Evolutionary conservation across 2,888 invertebrate species (phyloP).

Genomic region (Molorchus minor): DNA sequence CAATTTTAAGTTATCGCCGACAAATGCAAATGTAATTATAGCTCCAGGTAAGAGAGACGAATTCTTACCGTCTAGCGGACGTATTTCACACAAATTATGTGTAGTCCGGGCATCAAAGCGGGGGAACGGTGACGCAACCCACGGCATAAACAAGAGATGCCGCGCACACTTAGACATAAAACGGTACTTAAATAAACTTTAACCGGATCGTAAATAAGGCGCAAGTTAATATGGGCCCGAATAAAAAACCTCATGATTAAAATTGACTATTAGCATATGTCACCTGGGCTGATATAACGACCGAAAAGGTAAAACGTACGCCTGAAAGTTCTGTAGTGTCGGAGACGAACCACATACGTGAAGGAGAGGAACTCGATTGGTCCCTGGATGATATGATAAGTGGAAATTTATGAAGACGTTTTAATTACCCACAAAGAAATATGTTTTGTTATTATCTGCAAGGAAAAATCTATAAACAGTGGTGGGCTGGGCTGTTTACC

Average conservation of each 20-base stretch:
- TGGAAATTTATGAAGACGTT: slow-evolving; percentile 54
- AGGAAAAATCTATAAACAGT: too few species aligned
- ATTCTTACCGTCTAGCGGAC: slow-evolving; percentile 8
- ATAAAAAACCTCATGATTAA: slow-evolving; percentile 27
- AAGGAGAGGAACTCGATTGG: slow-evolving; percentile 35
- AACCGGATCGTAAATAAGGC: slow-evolving; percentile 23
- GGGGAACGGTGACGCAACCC: not conserved
- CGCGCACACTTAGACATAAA: slow-evolving; percentile 12
- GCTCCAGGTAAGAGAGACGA: slow-evolving; percentile 21
- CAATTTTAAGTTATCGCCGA: slow-evolving; percentile 41
- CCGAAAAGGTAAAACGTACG: too few species aligned
- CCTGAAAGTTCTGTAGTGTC: slow-evolving; percentile 17
- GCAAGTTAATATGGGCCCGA: slow-evolving; percentile 20
- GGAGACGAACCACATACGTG: slow-evolving; percentile 30
- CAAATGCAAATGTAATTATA: slow-evolving; percentile 47
- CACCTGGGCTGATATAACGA: slow-evolving; percentile 21
- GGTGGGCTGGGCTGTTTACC: too few species aligned
- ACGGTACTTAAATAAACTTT: slow-evolving; percentile 20
- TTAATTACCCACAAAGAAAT: slow-evolving; percentile 54
- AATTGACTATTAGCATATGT: slow-evolving; percentile 28
- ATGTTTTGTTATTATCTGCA: too few species aligned
- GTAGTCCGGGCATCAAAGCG: slow-evolving; percentile 6
- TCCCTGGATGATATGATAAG: slow-evolving; percentile 52
- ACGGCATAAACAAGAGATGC: slow-evolving; percentile 3
- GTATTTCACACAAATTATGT: slow-evolving; percentile 18